Evolutionary conservation across 2,113 vertebrate genomes (phyloP), one percentile per base, ranked within the genome.

Genomic region (Trichomycterus rosablanca): DNA sequence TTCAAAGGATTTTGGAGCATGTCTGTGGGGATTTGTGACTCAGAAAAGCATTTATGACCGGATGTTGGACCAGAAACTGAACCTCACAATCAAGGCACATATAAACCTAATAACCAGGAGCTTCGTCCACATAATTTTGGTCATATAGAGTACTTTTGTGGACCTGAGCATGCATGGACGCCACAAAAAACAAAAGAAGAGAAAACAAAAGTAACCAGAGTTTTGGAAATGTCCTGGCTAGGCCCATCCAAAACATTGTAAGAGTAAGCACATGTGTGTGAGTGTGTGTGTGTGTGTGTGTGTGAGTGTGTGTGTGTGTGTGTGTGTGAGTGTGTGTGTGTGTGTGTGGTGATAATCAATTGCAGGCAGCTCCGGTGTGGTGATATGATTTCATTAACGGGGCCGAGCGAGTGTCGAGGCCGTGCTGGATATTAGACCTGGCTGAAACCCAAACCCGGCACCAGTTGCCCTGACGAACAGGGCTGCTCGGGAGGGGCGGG

Each of bases 351-450:
- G 61, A 83, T 84, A 84, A 87, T 86, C 66, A 85, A 58, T 77
- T 77, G 78, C 84, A 88, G 82, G 65, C 62, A 59, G 49, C 40
- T 42, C 35, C 62, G 51, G 67, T 68, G 60, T 68, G 59, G 62
- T 42, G 57, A 80, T 80, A 81, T 81, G 58, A 78, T 82, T 82
- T 86, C 74, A 83, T 82, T 81, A 80, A 74, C 39, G 59, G 44
- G 43, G 61, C 69, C 39, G 45, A 72, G 71, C 15, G 51, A 80
- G 74, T 32, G 74, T 54, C 23, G 37, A 58, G 71, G 68, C 78
- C 83, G 75, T 74, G 65, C 67, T 62, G 46, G 54, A 84, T 81
- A 86, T 84, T 83, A 86, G 66, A 73, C 44, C 2, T 18, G 68
- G 71, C 59, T 73, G 84, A 84, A 86, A 85, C 70, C 79, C 76